phyloP scores from a whole-genome alignment of 2,113 vertebrate genomes.

The Mus musculus region GRCm39 chr6:83135501-83136000 shows the following conservation, averaged over 20 bases:
- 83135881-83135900: background rate
- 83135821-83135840: background rate
- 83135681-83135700: constrained; percentile 37
- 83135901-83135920: background rate
- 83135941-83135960: background rate
- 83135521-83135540: too few relatives aligned
- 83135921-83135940: background rate
- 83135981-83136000: background rate
- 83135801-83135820: constrained; percentile 45
- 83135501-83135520: too few relatives aligned
- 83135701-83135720: constrained; percentile 31
- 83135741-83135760: constrained; percentile 17
- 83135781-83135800: constrained; percentile 9
- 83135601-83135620: too few relatives aligned
- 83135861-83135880: background rate
- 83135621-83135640: background rate
- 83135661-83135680: constrained; percentile 22
- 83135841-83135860: background rate
- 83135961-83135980: too few relatives aligned
- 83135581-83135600: too few relatives aligned
- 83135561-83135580: too few relatives aligned
- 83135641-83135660: constrained; percentile 26
- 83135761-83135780: constrained; percentile 23
- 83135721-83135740: background rate
- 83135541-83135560: too few relatives aligned